Base-by-base conservation (phyloP, 2,888 invertebrate genomes). In the Cataglyphis albicans region DNA sequence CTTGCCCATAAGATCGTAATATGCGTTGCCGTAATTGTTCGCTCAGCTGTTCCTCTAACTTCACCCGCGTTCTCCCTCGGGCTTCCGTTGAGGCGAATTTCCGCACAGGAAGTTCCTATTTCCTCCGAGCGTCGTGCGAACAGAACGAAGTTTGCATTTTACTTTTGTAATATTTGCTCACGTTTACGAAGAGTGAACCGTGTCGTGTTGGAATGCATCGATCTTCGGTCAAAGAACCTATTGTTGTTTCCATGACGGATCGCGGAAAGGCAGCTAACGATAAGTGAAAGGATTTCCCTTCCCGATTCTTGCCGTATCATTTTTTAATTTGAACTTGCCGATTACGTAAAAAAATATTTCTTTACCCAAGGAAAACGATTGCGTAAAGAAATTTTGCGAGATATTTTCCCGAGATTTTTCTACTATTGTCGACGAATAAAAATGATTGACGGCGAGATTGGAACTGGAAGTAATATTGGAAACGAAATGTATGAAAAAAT, bases 21-120 rank as follows among this genome's bases (percentile, higher is more conserved):
- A 21, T 55, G 41, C 18, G 59, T 57, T 25, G 48, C 6, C 41
- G 48, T 41, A 81, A 81, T 82, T 65, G 35, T 61, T 72, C 64
- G 18, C 64, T 55, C 82, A 48, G 75, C 44, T 73, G 61, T 80
- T 76, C 61, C 21, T 67, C 38, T 76, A 82, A 86, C 73, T n/a
- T 80, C 68, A 65, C 73, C 73, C 32, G 75, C 65, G 81, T 83
- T 84, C 84, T 85, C 86, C 87, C 88, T 86, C 89, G 44, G 48
- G 80, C 85, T 88, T 89, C 89, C 86, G 87, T 68, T 68, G 63
- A 74, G 84, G 65, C 63, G 81, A 81, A 85, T 86, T 89, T 87
- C 87, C 86, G 85, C 52, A 65, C 86, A 76, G 88, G 88, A 89
- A 87, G 78, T 63, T 25, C 44, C 63, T 64, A 72, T 78, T 84